Percentiles rank a stretch among this genome's conserved stretches.
Conservation (phyloP, 2,113 vertebrate species). For the Empidonax alnorum region DNA sequence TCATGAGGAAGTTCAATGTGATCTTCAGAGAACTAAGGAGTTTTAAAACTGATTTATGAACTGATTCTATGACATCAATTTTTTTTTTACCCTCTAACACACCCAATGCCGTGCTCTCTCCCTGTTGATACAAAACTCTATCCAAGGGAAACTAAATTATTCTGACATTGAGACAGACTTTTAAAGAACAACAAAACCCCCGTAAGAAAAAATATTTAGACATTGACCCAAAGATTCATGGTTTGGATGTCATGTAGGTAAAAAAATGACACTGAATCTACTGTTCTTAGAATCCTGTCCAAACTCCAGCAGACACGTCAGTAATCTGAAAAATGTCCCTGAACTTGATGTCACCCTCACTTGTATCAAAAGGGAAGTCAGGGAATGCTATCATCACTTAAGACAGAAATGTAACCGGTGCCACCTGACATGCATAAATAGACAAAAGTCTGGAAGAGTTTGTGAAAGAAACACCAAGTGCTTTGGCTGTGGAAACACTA, state of each 20-base stretch:
- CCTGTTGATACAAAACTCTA: neutral
- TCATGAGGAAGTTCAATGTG: neutral
- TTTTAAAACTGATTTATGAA: neutral
- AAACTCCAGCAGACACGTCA: neutral
- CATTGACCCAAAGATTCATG: neutral
- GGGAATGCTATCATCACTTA: neutral
- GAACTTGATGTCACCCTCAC: neutral
- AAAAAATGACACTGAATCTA: neutral
- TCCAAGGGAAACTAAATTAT: neutral
- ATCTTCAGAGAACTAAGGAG: neutral
- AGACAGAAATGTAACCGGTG: neutral
- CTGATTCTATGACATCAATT: neutral
- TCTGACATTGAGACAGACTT: neutral
- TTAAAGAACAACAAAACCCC: neutral
- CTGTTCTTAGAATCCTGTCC: neutral
- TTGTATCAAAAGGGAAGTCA: neutral
- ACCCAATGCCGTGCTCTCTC: rapidly evolving
- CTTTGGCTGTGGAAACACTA: neutral
- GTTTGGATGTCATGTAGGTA: neutral
- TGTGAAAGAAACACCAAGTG: neutral
- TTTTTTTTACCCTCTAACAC: neutral
- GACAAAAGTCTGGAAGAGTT: neutral
- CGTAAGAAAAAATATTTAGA: neutral
- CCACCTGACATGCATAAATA: rapidly evolving
- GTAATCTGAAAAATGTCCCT: neutral